phyloP scores from a whole-genome alignment of 2,888 invertebrate species.

The Amblyjoppa proteus region DNA sequence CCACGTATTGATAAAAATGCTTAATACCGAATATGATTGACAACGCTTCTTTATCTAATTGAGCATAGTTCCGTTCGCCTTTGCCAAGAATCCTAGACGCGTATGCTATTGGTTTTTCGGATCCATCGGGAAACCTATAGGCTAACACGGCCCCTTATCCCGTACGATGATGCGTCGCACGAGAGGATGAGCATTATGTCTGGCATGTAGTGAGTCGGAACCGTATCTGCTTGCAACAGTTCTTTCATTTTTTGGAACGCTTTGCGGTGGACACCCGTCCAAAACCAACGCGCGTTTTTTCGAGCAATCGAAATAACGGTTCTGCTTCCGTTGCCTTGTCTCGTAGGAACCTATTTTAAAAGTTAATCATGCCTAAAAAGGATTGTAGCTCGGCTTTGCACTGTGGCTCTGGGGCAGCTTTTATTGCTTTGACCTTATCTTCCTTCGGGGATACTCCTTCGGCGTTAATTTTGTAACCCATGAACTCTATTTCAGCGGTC shows the following conservation, averaged over 20 bases:
- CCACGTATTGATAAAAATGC: conserved; percentile 10
- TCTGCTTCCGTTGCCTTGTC: background rate
- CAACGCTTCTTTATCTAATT: background rate
- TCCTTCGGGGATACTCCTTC: conserved; percentile 1
- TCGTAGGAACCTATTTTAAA: conserved; percentile 14
- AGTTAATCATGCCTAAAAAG: conserved; percentile 60
- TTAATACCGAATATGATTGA: conserved; percentile 19
- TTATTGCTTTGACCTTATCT: conserved; percentile 59
- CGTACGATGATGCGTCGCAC: no score
- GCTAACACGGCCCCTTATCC: no score
- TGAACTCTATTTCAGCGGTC: conserved; percentile 46
- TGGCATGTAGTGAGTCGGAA: no score
- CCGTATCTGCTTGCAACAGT: no score
- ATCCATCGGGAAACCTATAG: background rate
- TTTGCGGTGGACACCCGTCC: no score
- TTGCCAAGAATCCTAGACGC: background rate
- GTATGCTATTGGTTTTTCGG: conserved; percentile 20
- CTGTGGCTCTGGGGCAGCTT: conserved; percentile 55
- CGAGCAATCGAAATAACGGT: background rate
- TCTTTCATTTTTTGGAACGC: no score
- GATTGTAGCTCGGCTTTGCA: conserved; percentile 56
- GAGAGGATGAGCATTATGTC: no score
- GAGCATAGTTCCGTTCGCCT: conserved; percentile 16
- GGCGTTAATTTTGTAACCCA: conserved; percentile 66
- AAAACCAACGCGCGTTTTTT: background rate